Evolutionary conservation across 2,888 invertebrate genomes (phyloP).

Genomic region (Aricia artaxerxes): DNA sequence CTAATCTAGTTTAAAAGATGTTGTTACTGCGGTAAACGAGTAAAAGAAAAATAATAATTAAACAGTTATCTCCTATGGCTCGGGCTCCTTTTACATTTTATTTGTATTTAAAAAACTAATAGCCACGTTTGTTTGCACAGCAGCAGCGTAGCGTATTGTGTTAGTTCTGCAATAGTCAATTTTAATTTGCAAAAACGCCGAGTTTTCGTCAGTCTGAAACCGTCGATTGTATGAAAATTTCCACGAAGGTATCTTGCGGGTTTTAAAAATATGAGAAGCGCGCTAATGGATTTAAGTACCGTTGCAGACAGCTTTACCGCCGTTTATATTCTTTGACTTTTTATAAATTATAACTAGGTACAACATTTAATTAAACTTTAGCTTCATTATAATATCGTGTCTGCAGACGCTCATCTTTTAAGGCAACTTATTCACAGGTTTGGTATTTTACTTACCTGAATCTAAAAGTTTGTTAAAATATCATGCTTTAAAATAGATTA

Average conservation of each 20-base stretch:
- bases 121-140: not conserved
- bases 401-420: too few relatives aligned
- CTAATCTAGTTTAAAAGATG: too few relatives aligned
- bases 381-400: not conserved
- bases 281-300: not conserved
- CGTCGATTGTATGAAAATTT: not conserved
- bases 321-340: too few relatives aligned
- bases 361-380: not conserved
- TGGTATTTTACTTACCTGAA: too few relatives aligned
- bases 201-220: not conserved
- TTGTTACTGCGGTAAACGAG: not conserved
- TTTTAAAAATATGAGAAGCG: not conserved
- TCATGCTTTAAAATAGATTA: too few relatives aligned
- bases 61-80: not conserved
- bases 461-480: too few relatives aligned
- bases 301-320: not conserved
- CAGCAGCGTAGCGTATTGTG: not conserved
- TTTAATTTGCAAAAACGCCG: not conserved
- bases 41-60: not conserved
- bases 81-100: not conserved
- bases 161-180: constrained; percentile 11
- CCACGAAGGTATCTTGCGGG: not conserved
- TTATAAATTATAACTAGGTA: too few relatives aligned
- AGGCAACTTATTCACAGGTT: too few relatives aligned
- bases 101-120: not conserved